Percentiles rank a stretch among this genome's conserved stretches.
These are phyloP conservation scores for Sericinus montela DNA, from an alignment of 2,888 invertebrate species.

Conservation along the genomic window DNA sequence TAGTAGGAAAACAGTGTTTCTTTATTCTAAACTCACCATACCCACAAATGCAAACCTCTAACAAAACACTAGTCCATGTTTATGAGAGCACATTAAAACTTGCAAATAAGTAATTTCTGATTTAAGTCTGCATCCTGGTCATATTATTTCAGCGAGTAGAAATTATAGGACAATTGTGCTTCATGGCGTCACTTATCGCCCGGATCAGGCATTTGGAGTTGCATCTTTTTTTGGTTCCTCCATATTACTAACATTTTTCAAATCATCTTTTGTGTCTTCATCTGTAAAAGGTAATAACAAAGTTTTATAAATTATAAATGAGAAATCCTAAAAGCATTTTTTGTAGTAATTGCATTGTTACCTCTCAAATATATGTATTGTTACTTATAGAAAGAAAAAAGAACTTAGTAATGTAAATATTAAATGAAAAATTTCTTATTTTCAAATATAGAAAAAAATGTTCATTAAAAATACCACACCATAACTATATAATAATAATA, in stretches of 20 bases:
- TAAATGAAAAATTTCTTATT: no score
- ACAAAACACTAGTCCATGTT: not conserved
- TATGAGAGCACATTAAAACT: conserved; percentile 1
- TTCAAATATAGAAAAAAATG: no score
- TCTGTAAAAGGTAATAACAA: conserved; percentile 22
- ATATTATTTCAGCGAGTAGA: conserved; percentile 5
- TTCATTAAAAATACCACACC: no score
- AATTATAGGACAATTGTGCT: conserved; percentile 2
- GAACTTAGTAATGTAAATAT: no score
- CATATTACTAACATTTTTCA: conserved; percentile 71
- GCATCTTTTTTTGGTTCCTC: conserved; percentile 85
- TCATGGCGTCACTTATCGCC: conserved; percentile 27
- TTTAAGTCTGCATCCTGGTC: not conserved
- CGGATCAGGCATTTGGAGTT: conserved; percentile 82
- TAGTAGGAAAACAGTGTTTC: conserved; percentile 11
- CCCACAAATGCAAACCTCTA: not conserved
- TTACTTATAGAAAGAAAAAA: no score
- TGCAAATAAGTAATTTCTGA: not conserved
- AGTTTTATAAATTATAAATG: no score
- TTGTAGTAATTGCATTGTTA: no score
- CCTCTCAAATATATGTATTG: no score
- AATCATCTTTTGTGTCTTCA: conserved; percentile 82
- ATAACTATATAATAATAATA: no score
- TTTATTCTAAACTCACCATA: conserved; percentile 12
- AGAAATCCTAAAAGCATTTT: no score